phyloP scores from a whole-genome alignment of 1,140 invertebrate genomes.

The Battus philenor region DNA sequence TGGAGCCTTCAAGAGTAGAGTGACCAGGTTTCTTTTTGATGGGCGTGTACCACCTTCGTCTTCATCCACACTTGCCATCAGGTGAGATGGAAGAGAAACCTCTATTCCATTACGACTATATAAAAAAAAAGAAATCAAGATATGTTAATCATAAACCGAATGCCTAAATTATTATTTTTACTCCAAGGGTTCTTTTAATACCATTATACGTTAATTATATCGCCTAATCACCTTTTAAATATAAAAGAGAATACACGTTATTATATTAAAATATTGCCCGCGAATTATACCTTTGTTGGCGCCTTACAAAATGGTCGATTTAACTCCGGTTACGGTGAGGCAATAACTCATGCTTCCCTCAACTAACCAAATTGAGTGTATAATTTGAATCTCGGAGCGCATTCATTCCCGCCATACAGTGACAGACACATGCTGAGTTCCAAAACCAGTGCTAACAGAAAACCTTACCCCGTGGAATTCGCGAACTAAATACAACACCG shows the following conservation, averaged over 20 bases:
- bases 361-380: slow-evolving; percentile 70
- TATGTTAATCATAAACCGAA: no score
- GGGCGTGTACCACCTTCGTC: no score
- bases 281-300: slow-evolving; percentile 46
- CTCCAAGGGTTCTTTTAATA: background rate
- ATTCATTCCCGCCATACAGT: slow-evolving; percentile 47
- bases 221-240: slow-evolving; percentile 48
- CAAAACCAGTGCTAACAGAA: slow-evolving; percentile 68
- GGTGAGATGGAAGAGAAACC: no score
- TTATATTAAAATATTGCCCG: slow-evolving; percentile 55
- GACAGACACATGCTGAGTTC: slow-evolving; percentile 64
- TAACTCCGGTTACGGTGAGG: slow-evolving; percentile 60
- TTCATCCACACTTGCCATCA: no score
- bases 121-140: no score
- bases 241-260: slow-evolving; percentile 38
- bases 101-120: no score
- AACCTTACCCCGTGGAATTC: slow-evolving; percentile 64
- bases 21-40: no score
- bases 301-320: slow-evolving; percentile 55
- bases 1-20: no score
- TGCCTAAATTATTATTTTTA: no score
- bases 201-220: slow-evolving; percentile 2
- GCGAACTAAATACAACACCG: slow-evolving; percentile 71
- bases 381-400: slow-evolving; percentile 64
- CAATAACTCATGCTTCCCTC: slow-evolving; percentile 67